Conservation (phyloP, 2,888 invertebrate genomes). For the Acanthosepion esculentum region DNA sequence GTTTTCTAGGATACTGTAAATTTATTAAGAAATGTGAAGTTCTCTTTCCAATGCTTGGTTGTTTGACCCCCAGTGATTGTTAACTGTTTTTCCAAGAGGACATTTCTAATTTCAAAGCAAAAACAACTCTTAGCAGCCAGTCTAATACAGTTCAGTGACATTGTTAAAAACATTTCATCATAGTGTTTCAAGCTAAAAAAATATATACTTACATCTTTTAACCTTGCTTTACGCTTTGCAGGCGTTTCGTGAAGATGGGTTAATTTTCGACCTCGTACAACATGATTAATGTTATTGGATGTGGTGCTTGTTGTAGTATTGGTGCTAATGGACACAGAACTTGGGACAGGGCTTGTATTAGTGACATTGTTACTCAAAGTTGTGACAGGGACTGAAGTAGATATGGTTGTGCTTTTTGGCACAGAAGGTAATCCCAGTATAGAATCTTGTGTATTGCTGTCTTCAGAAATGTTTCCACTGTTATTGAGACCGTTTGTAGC, state of each 20-base stretch:
- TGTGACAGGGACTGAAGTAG: constrained; percentile 23
- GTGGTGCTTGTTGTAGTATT: not conserved
- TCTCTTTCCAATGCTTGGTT: no score
- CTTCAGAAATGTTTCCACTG: constrained; percentile 72
- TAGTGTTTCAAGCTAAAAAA: not conserved
- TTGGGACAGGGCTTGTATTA: not conserved
- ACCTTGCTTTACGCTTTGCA: constrained; percentile 55
- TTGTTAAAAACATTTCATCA: no score
- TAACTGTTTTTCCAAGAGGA: no score
- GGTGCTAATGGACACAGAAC: not conserved
- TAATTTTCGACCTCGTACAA: constrained; percentile 13
- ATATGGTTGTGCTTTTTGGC: constrained; percentile 49
- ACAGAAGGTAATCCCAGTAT: constrained; percentile 60
- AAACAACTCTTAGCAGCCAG: no score
- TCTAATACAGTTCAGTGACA: no score
- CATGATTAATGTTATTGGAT: constrained; percentile 34
- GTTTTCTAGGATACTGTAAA: no score
- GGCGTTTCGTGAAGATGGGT: constrained; percentile 51
- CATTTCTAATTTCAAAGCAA: no score
- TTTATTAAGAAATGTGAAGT: no score
- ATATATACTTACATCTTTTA: constrained; percentile 56
- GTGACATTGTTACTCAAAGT: not conserved
- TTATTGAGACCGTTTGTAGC: constrained; percentile 56
- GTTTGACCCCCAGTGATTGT: no score
- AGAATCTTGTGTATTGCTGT: constrained; percentile 69